Evolutionary conservation across 2,888 invertebrate species (phyloP).

Genomic region (Drosophila mettleri): DNA sequence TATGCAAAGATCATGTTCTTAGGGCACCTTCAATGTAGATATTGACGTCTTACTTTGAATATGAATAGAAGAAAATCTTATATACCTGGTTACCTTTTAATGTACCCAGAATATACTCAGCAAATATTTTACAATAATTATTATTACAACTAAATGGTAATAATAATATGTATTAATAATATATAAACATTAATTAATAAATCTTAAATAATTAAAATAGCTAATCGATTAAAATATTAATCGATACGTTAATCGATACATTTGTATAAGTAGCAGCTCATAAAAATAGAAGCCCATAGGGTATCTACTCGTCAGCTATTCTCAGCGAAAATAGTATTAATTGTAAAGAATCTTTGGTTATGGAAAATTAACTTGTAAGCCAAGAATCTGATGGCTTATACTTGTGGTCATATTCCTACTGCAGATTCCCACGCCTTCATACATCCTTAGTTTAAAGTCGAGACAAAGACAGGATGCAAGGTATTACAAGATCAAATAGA

Average conservation of each 20-base stretch:
- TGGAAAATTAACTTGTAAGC: constrained; percentile 4
- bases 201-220: no score
- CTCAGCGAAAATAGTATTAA: neutral
- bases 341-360: neutral
- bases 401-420: neutral
- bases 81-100: neutral
- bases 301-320: neutral
- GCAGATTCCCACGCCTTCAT: constrained; percentile 49
- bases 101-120: no score
- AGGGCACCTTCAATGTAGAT: neutral
- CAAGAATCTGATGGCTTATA: neutral
- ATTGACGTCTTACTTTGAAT: neutral
- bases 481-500: constrained; percentile 39
- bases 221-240: no score
- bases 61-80: neutral
- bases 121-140: no score
- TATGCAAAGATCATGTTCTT: neutral
- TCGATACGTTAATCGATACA: neutral
- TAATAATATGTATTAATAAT: no score
- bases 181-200: no score
- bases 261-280: neutral
- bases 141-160: no score
- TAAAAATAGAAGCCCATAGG: no score
- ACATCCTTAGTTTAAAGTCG: constrained; percentile 17
- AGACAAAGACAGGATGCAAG: constrained; percentile 61